Conservation (phyloP, 2,888 invertebrate species). For the Phania funesta region DNA sequence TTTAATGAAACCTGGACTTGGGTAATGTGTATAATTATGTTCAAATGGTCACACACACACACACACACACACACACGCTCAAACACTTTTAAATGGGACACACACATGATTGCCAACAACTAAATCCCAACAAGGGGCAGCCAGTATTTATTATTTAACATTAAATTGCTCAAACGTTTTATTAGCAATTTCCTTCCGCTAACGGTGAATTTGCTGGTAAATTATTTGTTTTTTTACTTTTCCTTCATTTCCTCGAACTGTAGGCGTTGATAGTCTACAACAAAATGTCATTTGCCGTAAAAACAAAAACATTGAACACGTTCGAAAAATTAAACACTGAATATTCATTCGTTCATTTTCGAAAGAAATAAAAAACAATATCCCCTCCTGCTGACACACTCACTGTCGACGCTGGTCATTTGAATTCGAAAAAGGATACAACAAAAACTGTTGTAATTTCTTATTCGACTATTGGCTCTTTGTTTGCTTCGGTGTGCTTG, state of each 20-base stretch:
- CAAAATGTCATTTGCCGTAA: slow-evolving; percentile 50
- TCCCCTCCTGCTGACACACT: background rate
- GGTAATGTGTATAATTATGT: slow-evolving; percentile 36
- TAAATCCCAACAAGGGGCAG: background rate
- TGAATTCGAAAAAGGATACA: slow-evolving; percentile 22
- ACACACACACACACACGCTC: background rate
- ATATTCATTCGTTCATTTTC: slow-evolving; percentile 35
- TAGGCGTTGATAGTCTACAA: slow-evolving; percentile 48
- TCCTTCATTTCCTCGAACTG: slow-evolving; percentile 29
- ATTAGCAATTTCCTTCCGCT: slow-evolving; percentile 50
- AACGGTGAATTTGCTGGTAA: background rate
- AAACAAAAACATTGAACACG: no score
- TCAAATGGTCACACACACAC: background rate
- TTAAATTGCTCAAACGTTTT: slow-evolving; percentile 31
- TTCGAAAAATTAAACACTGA: slow-evolving; percentile 11
- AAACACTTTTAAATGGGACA: background rate
- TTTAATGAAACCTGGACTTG: background rate
- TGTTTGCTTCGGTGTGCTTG: background rate
- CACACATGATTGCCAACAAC: background rate
- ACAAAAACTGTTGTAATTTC: slow-evolving; percentile 26
- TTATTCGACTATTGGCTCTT: slow-evolving; percentile 6
- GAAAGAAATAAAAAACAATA: background rate
- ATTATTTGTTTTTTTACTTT: background rate
- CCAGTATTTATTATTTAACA: slow-evolving; percentile 19
- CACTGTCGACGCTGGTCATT: slow-evolving; percentile 20